Percentiles rank a stretch among this genome's conserved stretches.
These are phyloP conservation scores for Bagarius yarrelli DNA, from an alignment of 2,113 vertebrate species.

Conservation along the genomic window DNA sequence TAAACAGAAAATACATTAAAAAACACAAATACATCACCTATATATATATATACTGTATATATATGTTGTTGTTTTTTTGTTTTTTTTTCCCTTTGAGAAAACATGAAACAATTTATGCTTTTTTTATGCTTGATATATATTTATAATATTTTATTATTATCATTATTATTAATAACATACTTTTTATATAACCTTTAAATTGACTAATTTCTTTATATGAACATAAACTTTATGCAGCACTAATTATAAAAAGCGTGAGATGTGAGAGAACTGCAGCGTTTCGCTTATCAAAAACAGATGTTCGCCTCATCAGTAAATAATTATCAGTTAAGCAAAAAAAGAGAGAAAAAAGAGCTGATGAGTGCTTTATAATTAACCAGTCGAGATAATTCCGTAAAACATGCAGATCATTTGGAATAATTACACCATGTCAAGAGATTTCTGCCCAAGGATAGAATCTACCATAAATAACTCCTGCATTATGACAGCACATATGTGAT, in stretches of 20 bases:
- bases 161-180: too few relatives aligned
- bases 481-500: not conserved
- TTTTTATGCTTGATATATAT: too few relatives aligned
- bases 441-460: not conserved
- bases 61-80: too few relatives aligned
- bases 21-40: too few relatives aligned
- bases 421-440: not conserved
- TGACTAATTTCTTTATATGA: too few relatives aligned
- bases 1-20: too few relatives aligned
- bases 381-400: slow-evolving; percentile 23
- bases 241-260: slow-evolving; percentile 8
- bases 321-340: slow-evolving; percentile 47
- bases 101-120: too few relatives aligned
- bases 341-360: slow-evolving; percentile 40
- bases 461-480: not conserved
- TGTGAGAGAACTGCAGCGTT: not conserved
- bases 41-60: too few relatives aligned
- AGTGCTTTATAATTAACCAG: slow-evolving; percentile 39
- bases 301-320: slow-evolving; percentile 45
- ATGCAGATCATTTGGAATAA: slow-evolving; percentile 2
- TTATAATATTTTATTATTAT: too few relatives aligned
- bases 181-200: too few relatives aligned
- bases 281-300: slow-evolving; percentile 43
- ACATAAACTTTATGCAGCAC: not conserved
- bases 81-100: too few relatives aligned